Base-by-base conservation (phyloP, 2,113 vertebrate genomes). In the Anguilla rostrata region DNA sequence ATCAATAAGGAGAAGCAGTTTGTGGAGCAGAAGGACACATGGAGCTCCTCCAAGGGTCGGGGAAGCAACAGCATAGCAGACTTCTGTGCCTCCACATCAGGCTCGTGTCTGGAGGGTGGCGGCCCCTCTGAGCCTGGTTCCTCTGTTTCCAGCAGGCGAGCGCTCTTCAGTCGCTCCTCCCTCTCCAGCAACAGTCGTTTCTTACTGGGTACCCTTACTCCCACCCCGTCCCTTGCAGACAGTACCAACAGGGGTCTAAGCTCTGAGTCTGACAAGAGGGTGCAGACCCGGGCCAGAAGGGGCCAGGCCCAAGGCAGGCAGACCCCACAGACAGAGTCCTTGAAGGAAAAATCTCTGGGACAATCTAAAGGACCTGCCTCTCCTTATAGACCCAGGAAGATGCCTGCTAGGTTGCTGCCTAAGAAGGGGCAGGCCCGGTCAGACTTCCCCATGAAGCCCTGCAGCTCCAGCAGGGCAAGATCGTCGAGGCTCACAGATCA, bases 1-100 rank as follows among this genome's bases (percentile, higher is more conserved):
- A 93, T 94, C 78, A 97, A 97, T 87, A 88, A 86, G 0, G 93
- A 94, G 90, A 89, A 93, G 75, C 83, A 41, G 5, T 86, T 84
- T 0, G 91, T 88, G 53, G 88, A 90, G 53, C 92, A 90, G 39
- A 91, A 80, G 78, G 94, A 94, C 71, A 49, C 88, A 34, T 40
- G 86, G 57, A 85, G 88, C 0, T 0, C 90, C 88, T 11, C 91
- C 88, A 49, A 94, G 82, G 79, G 89, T 92, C 87, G 78, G 18
- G 86, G 86, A 83, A 89, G 92, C 84, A 87, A 88, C 53, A 92
- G 81, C 53, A 86, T 91, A 22, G 89, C 89, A 43, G 94, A 92
- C 66, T 90, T 93, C 81, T 90, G 66, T 46, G 90, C 90, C 39
- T 90, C 91, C 87, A 90, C 89, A 0, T 88, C 91, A 5, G 90